Base-by-base conservation (phyloP, 2,797 vertebrate species). In the Nasua narica region DNA sequence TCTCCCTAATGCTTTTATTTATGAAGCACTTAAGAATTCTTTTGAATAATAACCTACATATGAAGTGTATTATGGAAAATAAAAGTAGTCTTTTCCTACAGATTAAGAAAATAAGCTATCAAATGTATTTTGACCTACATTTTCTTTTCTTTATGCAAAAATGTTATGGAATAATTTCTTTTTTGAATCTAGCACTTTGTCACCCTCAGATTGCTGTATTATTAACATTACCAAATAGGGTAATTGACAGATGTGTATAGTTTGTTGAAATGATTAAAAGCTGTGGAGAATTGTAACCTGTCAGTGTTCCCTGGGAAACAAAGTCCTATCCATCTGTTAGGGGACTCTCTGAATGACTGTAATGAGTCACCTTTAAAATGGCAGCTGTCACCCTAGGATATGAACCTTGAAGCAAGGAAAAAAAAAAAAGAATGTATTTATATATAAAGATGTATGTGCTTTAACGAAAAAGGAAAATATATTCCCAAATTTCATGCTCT, bases 201-300 rank as follows among this genome's bases (percentile, higher is more conserved):
- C 88, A 97, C 96, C 86, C 77, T 98, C 91, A 97, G 84, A 96
- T 98, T 98, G 48, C 78, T 95, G 27, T 98, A 97, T 98, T 98
- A 98, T 97, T 98, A 98, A 97, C 96, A 98, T 97, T 96, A 93
- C 23, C 78, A 56, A 98, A 96, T 94, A 96, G 56, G 83, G 76
- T 98, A 98, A 98, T 98, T 98, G 98, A 97, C 98, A 98, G 98
- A 98, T 98, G 96, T 98, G 91, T 97, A 5, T 97, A 98, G 96
- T 98, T 98, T 98, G 87, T 95, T 98, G 97, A 98, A 98, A 98
- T 98, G 96, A 98, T 98, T 98, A 98, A 98, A 99, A 98, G 93
- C 96, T 98, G 95, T 95, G 97, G 87, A 95, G 96, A 98, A 98
- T 97, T 97, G 94, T 98, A 98, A 98, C 97, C 97, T 98, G 96